Base-by-base conservation (phyloP, 1,140 invertebrate genomes). In the Hyphantria cunea region DNA sequence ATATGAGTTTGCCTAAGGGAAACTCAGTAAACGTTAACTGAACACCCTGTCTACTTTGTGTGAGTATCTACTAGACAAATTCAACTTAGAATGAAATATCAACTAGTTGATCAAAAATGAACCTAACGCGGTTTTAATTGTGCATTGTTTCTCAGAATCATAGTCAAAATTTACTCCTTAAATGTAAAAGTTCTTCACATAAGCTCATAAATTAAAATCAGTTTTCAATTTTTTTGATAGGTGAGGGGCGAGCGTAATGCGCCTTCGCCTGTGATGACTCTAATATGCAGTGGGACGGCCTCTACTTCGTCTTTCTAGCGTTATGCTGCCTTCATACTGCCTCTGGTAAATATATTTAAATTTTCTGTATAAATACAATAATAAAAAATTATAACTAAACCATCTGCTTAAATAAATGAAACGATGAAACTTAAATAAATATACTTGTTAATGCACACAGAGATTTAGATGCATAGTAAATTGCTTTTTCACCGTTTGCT, bases 271-370 rank as follows among this genome's bases (percentile, higher is more conserved):
- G 86, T 86, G 79, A 89, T 89, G 86, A 86, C 76, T 86, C 65
- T 86, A 88, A 85, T 86, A 89, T 88, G 84, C 82, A 80, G 86
- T 78, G 86, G 78, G 71, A 80, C 73, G 72, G 80, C 66, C 69
- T 89, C 74, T 84, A 85, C 78, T 76, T 89, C 68, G 82, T 86
- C 74, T 86, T 80, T 85, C 69, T 89, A 82, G 84, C 85, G 55
- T 74, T 89, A 78, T 89, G 86, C 78, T 89, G 84, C 68, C 64
- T 89, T 47, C 84, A 86, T 56, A 84, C 84, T 68, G 80, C 80
- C 51, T 88, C 86, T 76, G 86, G 86, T 89, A 75, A 76, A 58
- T 58, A 44, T 56, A 47, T 39, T 39, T 39, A 2, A 39, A 39
- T 39, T 39, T 25, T 3, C 5, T 39, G 7, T 39, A 7, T 39